Base-by-base conservation (phyloP, 1,140 invertebrate genomes). In the Stegodyphus dumicola region DNA sequence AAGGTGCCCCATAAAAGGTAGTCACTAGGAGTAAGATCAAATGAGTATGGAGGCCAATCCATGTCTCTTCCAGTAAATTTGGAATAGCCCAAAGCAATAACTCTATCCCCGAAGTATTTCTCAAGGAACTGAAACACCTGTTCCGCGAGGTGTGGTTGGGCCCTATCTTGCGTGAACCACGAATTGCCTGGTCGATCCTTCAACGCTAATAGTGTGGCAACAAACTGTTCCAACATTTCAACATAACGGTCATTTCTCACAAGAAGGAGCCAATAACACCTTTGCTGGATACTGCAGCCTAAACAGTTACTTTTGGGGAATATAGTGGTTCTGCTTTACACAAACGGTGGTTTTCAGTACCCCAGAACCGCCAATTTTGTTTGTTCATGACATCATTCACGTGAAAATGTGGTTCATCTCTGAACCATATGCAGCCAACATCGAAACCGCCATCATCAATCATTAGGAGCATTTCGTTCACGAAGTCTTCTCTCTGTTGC, bases 1-100 rank as follows among this genome's bases (percentile, higher is more conserved):
- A 88, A 13, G 53, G 71, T 73, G n/a, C 87, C 83, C 84, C 87
- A 88, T 5, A 88, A 75, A 69, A 79, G 86, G 48, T 85, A 87
- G 80, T 88, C 87, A 54, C 85, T 86, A 48, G 86, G 86, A 15
- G 74, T 88, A 6, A 88, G 15, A 83, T 87, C 71, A 7, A 77
- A 78, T 2, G 75, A 87, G 65, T 81, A 67, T 60, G 88, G 84
- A 60, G 85, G 87, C 88, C 88, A 88, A 52, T 83, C 65, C 49
- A 87, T 71, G 7, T 52, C 67, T 11, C 6, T 18, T 2, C 75
- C 53, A 69, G 3, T 69, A 69, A 11, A 69, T 69, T 6, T 69
- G 2, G 33, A 48, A 69, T 69, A 69, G 17, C 1, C n/a, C 66
- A 69, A 69, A n/a, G 66, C 66, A 69, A 6, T 48, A n/a, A 69